Percentiles rank a stretch among this genome's conserved stretches.
phyloP scores from a whole-genome alignment of 2,888 invertebrate species.

The Orchestes rusci region DNA sequence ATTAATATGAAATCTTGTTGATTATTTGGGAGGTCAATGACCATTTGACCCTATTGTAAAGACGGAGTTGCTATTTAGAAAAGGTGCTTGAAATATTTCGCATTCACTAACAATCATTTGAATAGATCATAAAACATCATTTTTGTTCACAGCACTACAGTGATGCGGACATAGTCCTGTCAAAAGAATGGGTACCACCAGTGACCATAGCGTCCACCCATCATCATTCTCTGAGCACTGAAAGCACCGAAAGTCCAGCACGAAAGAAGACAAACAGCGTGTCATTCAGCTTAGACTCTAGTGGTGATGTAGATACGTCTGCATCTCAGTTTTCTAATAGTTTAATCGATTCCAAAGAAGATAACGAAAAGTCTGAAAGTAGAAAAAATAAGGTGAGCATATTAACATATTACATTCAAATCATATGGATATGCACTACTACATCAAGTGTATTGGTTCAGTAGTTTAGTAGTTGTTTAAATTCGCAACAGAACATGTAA shows the following conservation, averaged over 20 bases:
- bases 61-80: too few relatives aligned
- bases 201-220: slow-evolving; percentile 65
- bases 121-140: too few relatives aligned
- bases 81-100: too few relatives aligned
- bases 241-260: slow-evolving; percentile 47
- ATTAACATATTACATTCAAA: too few relatives aligned
- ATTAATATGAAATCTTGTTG: too few relatives aligned
- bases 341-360: slow-evolving; percentile 47
- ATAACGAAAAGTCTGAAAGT: slow-evolving; percentile 52
- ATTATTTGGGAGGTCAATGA: too few relatives aligned
- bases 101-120: too few relatives aligned
- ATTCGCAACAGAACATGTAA: too few relatives aligned
- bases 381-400: slow-evolving; percentile 64
- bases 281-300: slow-evolving; percentile 63
- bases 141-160: slow-evolving; percentile 57
- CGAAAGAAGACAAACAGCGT: slow-evolving; percentile 66
- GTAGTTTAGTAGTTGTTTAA: too few relatives aligned
- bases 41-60: too few relatives aligned
- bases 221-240: slow-evolving; percentile 43
- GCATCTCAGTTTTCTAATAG: slow-evolving; percentile 34
- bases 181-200: slow-evolving; percentile 82
- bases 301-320: slow-evolving; percentile 45
- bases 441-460: too few relatives aligned
- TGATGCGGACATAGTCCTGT: slow-evolving; percentile 81
- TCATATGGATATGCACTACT: too few relatives aligned